Evolutionary conservation across 2,888 invertebrate species (phyloP).

Genomic region (Agrochola lota): DNA sequence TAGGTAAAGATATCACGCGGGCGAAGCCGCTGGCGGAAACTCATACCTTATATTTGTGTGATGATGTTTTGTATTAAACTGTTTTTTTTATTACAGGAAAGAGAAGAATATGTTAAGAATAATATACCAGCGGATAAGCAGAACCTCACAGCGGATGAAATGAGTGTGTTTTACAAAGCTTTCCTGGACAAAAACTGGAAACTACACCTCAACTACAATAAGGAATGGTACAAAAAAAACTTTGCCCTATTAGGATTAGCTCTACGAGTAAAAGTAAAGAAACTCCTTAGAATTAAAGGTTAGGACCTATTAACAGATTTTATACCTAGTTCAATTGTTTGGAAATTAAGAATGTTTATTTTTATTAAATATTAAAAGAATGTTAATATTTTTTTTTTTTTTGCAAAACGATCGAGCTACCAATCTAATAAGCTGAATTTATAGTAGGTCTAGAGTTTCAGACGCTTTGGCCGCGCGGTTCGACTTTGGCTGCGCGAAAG

Average conservation of each 20-base stretch:
- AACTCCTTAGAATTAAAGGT: slow-evolving; percentile 80
- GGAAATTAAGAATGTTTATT: slow-evolving; percentile 54
- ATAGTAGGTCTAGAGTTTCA: background rate
- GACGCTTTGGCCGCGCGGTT: background rate
- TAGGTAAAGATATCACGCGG: too few relatives aligned
- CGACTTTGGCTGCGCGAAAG: too few relatives aligned
- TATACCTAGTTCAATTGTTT: slow-evolving; percentile 47
- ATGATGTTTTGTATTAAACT: slow-evolving; percentile 2
- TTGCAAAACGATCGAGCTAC: background rate
- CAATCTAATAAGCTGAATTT: background rate
- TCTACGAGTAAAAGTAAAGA: slow-evolving; percentile 89
- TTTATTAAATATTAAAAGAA: slow-evolving; percentile 51
- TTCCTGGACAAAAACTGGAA: slow-evolving; percentile 96
- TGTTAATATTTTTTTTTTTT: slow-evolving; percentile 3
- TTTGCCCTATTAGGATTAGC: slow-evolving; percentile 91
- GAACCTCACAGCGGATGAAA: slow-evolving; percentile 94
- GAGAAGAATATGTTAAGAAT: slow-evolving; percentile 89
- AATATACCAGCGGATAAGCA: slow-evolving; percentile 86
- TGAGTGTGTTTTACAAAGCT: slow-evolving; percentile 96
- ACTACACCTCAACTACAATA: slow-evolving; percentile 94
- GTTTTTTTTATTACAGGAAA: slow-evolving; percentile 85
- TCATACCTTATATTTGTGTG: background rate
- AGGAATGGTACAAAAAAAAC: slow-evolving; percentile 96
- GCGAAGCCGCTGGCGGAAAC: too few relatives aligned
- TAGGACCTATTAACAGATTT: slow-evolving; percentile 35